These are phyloP conservation scores for Cylindroiulus punctatus DNA, from an alignment of 2,888 invertebrate genomes.

Conservation along the genomic window DNA sequence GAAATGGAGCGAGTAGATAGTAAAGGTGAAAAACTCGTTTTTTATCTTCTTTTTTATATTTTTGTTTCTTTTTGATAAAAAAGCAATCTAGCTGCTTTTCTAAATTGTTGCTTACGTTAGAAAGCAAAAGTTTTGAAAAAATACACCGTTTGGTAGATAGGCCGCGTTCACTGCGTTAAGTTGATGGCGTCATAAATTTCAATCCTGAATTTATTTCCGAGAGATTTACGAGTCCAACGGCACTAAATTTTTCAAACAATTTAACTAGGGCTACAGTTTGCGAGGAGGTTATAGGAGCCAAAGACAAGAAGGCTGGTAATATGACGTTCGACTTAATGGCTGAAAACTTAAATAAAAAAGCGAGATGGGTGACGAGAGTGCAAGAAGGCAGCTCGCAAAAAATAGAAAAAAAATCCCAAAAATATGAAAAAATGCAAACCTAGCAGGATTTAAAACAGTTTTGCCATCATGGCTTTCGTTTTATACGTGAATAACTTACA, in stretches of 20 bases:
- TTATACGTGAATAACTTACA: slow-evolving; percentile 44
- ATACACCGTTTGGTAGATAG: slow-evolving; percentile 14
- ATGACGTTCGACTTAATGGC: neutral
- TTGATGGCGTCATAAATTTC: slow-evolving; percentile 38
- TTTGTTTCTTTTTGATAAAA: neutral
- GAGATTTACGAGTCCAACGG: slow-evolving; percentile 36
- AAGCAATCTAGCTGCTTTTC: slow-evolving; percentile 7
- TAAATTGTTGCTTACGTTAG: neutral
- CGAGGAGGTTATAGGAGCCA: slow-evolving; percentile 36
- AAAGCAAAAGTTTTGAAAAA: slow-evolving; percentile 40
- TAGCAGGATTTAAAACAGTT: slow-evolving; percentile 43
- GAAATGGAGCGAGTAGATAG: neutral
- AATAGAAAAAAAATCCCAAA: neutral
- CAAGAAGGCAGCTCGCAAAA: neutral
- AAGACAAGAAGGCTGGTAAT: slow-evolving; percentile 34
- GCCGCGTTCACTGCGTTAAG: slow-evolving; percentile 24
- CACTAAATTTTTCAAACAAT: slow-evolving; percentile 47
- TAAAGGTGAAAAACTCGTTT: neutral
- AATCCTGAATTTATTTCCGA: slow-evolving; percentile 42
- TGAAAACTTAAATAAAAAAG: slow-evolving; percentile 35
- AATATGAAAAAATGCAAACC: slow-evolving; percentile 47
- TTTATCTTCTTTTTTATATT: neutral
- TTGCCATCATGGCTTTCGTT: slow-evolving; percentile 12
- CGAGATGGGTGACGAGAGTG: neutral
- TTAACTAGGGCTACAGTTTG: slow-evolving; percentile 43